phyloP scores from a whole-genome alignment of 2,888 invertebrate genomes.

The Archaeoteleia sp. region DNA sequence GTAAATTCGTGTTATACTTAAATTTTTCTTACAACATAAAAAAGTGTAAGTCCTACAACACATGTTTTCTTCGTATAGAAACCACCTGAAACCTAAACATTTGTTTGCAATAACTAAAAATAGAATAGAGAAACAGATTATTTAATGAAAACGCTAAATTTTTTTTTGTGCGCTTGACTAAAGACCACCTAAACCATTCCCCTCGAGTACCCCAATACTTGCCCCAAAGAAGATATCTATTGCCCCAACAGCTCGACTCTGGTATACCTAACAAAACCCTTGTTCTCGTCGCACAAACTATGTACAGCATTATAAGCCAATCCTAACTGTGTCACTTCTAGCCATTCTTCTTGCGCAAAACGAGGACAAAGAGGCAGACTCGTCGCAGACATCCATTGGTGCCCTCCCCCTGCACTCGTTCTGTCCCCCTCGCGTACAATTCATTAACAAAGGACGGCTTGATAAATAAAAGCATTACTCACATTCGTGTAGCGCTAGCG shows the following conservation, averaged over 20 bases:
- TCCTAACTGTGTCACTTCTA: slow-evolving; percentile 44
- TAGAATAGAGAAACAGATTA: too few relatives aligned
- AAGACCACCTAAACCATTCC: too few relatives aligned
- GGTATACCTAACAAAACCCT: slow-evolving; percentile 12
- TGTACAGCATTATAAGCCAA: slow-evolving; percentile 29
- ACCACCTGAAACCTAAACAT: too few relatives aligned
- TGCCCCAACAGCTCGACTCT: slow-evolving; percentile 1
- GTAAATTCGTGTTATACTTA: too few relatives aligned
- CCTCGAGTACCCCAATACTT: too few relatives aligned
- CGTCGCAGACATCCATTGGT: slow-evolving; percentile 45
- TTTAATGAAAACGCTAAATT: too few relatives aligned
- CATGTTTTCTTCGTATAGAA: too few relatives aligned
- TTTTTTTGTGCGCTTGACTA: too few relatives aligned
- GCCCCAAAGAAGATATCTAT: slow-evolving; percentile 15
- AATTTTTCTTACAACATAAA: too few relatives aligned
- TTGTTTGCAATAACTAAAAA: too few relatives aligned
- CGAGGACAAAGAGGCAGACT: slow-evolving; percentile 47
- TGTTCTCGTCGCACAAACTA: slow-evolving; percentile 25
- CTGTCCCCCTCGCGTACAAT: slow-evolving; percentile 60
- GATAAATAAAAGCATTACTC: slow-evolving; percentile 75
- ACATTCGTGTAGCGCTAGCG: slow-evolving; percentile 65
- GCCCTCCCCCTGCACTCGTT: slow-evolving; percentile 49
- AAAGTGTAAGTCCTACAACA: too few relatives aligned
- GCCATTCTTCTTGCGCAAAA: slow-evolving; percentile 18
- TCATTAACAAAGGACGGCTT: slow-evolving; percentile 73